Evolutionary conservation across 1,140 invertebrate genomes (phyloP).

Genomic region (Trichonephila inaurata): DNA sequence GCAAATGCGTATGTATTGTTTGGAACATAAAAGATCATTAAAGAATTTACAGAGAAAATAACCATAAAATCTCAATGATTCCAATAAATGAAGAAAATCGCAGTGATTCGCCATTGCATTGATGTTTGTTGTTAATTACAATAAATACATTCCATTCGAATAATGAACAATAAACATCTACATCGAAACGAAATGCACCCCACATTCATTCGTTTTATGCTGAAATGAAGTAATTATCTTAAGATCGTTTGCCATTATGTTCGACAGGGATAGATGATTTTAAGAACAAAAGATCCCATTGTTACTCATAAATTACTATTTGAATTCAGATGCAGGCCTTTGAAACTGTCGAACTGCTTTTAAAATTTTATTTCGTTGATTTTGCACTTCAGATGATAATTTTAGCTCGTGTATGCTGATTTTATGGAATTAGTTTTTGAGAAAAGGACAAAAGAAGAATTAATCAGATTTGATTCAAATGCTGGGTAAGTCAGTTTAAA

Average conservation of each 20-base stretch:
- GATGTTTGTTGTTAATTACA: background rate
- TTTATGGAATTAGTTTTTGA: background rate
- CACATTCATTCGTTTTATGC: background rate
- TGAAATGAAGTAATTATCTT: slow-evolving; percentile 7
- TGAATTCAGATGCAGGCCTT: background rate
- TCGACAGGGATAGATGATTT: slow-evolving; percentile 34
- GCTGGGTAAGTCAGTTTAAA: too few relatives aligned
- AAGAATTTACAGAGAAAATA: too few relatives aligned
- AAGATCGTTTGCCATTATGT: background rate
- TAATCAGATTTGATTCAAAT: too few relatives aligned
- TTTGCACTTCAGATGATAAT: background rate
- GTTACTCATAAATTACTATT: slow-evolving; percentile 47
- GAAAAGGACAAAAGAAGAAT: too few relatives aligned
- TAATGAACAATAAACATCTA: background rate
- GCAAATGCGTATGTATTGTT: too few relatives aligned
- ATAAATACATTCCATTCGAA: background rate
- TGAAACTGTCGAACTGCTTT: background rate
- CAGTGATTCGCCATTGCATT: too few relatives aligned
- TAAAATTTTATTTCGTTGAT: background rate
- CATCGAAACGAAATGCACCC: background rate
- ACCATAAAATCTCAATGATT: too few relatives aligned
- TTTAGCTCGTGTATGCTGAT: background rate
- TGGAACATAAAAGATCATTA: too few relatives aligned
- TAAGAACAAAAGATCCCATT: slow-evolving; percentile 31
- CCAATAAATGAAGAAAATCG: too few relatives aligned